Percentiles rank a stretch among this genome's conserved stretches.
Conservation (phyloP, 2,113 vertebrate species). For the Planiliza haematocheilus region DNA sequence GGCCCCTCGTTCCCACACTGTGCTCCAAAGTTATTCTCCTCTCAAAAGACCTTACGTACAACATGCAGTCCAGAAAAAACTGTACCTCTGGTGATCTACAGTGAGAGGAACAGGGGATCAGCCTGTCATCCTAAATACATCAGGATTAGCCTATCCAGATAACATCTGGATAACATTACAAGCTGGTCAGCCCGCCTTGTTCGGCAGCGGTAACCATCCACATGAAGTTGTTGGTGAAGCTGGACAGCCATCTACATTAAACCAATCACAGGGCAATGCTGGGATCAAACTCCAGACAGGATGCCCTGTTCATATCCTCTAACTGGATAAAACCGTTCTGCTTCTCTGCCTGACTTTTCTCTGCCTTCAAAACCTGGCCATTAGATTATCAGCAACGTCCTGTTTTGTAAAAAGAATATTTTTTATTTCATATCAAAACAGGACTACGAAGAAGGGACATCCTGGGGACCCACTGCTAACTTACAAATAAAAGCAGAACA, state of each 20-base stretch:
- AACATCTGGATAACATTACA: slow-evolving; percentile 70
- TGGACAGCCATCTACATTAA: not conserved
- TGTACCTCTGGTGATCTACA: slow-evolving; percentile 60
- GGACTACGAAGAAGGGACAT: not conserved
- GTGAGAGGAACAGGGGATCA: slow-evolving; percentile 58
- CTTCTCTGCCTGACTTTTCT: slow-evolving; percentile 11
- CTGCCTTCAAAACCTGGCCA: not conserved
- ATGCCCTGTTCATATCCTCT: slow-evolving; percentile 8
- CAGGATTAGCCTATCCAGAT: slow-evolving; percentile 51
- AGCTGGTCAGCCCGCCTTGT: slow-evolving; percentile 28
- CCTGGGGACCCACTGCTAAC: not conserved
- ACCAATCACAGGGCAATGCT: slow-evolving; percentile 26
- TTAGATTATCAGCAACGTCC: not conserved
- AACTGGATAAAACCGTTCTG: slow-evolving; percentile 8
- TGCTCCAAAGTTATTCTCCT: slow-evolving; percentile 30
- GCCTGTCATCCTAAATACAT: slow-evolving; percentile 69
- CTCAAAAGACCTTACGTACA: slow-evolving; percentile 38
- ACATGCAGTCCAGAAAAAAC: slow-evolving; percentile 48
- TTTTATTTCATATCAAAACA: not conserved
- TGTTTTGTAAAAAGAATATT: not conserved
- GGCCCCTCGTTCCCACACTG: slow-evolving; percentile 39
- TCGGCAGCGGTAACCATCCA: slow-evolving; percentile 28
- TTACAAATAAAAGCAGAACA: not conserved
- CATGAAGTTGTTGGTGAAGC: slow-evolving; percentile 14
- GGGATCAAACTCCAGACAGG: slow-evolving; percentile 40